Percentiles rank a stretch among this genome's conserved stretches.
Evolutionary conservation across 2,113 vertebrate genomes (phyloP).

Genomic region (Callionymus lyra): DNA sequence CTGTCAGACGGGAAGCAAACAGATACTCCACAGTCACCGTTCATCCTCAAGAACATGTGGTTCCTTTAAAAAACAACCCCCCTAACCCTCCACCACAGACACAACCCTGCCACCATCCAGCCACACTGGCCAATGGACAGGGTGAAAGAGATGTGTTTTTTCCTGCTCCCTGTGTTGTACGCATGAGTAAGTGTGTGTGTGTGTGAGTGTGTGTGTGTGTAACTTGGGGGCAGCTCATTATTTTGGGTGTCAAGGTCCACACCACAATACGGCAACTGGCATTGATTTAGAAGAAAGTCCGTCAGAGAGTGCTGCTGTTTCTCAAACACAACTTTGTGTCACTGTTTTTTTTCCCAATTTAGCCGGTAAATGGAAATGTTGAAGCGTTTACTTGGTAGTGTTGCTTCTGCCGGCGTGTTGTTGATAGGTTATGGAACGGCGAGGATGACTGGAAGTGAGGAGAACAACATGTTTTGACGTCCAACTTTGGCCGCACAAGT

Average conservation of each 20-base stretch:
- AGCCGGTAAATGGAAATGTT: slow-evolving; percentile 19
- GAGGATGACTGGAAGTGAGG: slow-evolving; percentile 20
- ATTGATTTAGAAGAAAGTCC: slow-evolving; percentile 30
- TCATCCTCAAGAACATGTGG: slow-evolving; percentile 55
- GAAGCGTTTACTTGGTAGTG: slow-evolving; percentile 30
- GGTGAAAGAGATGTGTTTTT: slow-evolving; percentile 52
- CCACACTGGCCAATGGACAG: slow-evolving; percentile 31
- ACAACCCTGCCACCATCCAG: slow-evolving; percentile 32
- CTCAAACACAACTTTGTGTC: slow-evolving; percentile 7
- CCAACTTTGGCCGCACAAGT: background rate
- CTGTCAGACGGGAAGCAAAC: slow-evolving; percentile 45
- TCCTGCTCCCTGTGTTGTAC: slow-evolving; percentile 37
- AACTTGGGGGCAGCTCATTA: slow-evolving; percentile 30
- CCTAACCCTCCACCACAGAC: slow-evolving; percentile 8
- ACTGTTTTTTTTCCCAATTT: slow-evolving; percentile 12
- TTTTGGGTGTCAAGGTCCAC: slow-evolving; percentile 33
- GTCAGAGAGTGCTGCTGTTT: slow-evolving; percentile 7
- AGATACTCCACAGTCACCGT: slow-evolving; percentile 53
- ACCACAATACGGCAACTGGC: slow-evolving; percentile 25
- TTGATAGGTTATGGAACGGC: slow-evolving; percentile 18
- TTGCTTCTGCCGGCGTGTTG: slow-evolving; percentile 23
- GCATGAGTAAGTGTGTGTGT: slow-evolving; percentile 15
- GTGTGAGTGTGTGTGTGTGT: slow-evolving; percentile 15
- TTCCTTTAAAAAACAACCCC: slow-evolving; percentile 56
- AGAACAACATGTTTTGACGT: slow-evolving; percentile 8